Percentiles rank a stretch among this genome's conserved stretches.
These are phyloP conservation scores for Poecilia picta DNA, from an alignment of 2,797 vertebrate genomes.

Conservation along the genomic window DNA sequence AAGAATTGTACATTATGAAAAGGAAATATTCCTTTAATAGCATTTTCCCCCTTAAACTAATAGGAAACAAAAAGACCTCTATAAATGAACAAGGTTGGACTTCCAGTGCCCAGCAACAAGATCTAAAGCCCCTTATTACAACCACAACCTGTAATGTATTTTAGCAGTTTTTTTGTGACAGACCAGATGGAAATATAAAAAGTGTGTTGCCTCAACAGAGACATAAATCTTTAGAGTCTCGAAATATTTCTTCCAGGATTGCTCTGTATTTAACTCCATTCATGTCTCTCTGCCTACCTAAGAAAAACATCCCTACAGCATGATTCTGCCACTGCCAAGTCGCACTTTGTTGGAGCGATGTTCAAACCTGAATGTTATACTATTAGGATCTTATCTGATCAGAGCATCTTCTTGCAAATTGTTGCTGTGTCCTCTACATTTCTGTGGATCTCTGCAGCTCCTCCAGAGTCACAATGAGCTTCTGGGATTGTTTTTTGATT, in stretches of 20 bases:
- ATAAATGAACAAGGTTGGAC: neutral
- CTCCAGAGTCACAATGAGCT: neutral
- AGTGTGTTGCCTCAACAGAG: neutral
- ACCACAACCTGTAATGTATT: neutral
- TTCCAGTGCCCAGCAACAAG: neutral
- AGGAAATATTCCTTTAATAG: neutral
- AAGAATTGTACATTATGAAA: slow-evolving; percentile 8
- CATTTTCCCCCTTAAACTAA: neutral
- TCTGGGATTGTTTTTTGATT: neutral
- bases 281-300: neutral
- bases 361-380: neutral
- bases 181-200: neutral
- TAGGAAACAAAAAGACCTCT: neutral
- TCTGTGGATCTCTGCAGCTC: neutral
- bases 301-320: neutral
- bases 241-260: neutral
- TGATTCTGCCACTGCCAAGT: neutral
- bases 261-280: neutral
- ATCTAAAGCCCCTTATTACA: neutral
- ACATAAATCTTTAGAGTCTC: neutral
- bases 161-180: neutral
- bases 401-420: neutral
- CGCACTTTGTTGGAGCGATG: neutral
- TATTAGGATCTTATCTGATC: neutral
- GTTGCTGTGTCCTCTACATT: neutral